Evolutionary conservation across 2,797 vertebrate species (phyloP), one percentile per base, ranked within the genome.

Genomic region (Sebastes cheni): DNA sequence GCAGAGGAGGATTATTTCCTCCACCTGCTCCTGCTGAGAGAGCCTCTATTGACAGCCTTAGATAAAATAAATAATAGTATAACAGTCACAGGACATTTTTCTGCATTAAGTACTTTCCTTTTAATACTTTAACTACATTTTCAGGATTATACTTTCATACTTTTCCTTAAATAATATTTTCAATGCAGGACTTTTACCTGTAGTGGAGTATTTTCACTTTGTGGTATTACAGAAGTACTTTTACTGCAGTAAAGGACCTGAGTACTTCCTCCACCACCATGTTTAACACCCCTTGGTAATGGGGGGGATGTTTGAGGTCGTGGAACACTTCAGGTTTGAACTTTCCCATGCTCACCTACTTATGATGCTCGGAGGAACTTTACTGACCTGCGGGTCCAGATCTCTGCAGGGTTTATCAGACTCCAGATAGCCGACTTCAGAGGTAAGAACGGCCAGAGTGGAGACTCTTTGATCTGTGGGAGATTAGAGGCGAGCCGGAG

Each of bases 381-480:
- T 1, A 25, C 25, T 67, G 77, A 66, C 32, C 72, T 25, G 62
- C 2, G 14, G 18, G 62, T 79, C 58, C 29, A 60, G 80, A 66
- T 80, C 72, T 69, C 25, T 39, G 66, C 71, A 32, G 69, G 80
- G n/a, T 77, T 83, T 71, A 86, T 58, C 65, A 56, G 27, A 30
- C 29, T 77, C 20, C 69, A 29, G 46, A 13, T 50, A 23, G 30
- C n/a, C 3, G n/a, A 22, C 72, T 77, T 77, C 77, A 83, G 77
- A 80, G 76, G 68, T 23, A 9, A 20, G 32, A 25, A 65, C 67
- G 6, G 16, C 13, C 22, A 39, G 77, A 58, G 18, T 1, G 55
- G 74, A 67, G 66, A n/a, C 34, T n/a, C 22, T 23, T 23, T 46
- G 61, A 54, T 76, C 75, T 32, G 42, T 0, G 11, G 20, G 34